Base-by-base conservation (phyloP, 2,113 vertebrate species). In the Pachypanchax playfairii region DNA sequence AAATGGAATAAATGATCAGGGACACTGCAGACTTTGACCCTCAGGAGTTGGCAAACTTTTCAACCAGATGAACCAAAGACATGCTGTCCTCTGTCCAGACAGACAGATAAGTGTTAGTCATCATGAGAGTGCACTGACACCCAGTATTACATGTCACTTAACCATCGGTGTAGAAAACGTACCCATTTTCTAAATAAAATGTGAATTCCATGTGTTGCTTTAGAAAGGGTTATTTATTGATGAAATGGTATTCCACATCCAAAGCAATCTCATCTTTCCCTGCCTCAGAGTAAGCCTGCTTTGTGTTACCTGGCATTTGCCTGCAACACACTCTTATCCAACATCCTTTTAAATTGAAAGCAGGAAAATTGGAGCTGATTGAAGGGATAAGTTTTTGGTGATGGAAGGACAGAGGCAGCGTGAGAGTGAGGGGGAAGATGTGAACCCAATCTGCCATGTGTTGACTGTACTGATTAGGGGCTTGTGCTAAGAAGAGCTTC, bases 391-490 rank as follows among this genome's bases (percentile, higher is more conserved):
- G 55, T 76, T 75, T 62, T 63, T 69, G 64, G 58, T 53, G 60
- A 68, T 67, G 59, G 75, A 64, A 62, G 81, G 73, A 79, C 52
- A 69, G 82, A 69, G 36, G 41, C 53, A 57, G 68, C 54, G 50
- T 6, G 17, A 65, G 67, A 73, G 52, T 31, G 5, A 42, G 48
- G 63, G 62, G 73, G 29, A 66, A 62, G 75, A 84, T 82, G 73
- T 86, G 83, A 87, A 88, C 80, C 85, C 87, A 89, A 88, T 89
- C 85, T 90, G 58, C 71, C 50, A 60, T 56, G 77, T 90, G 89
- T 90, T 87, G 87, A 90, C 87, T 80, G 80, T 83, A 76, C 84
- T 88, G 85, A 90, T 88, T 82, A 84, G 84, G 70, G 75, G 80
- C 81, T 86, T 84, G 81, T 55, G 77, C 77, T 54, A 72, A 82